Percentiles rank a stretch among this genome's conserved stretches.
phyloP scores from a whole-genome alignment of 2,888 invertebrate species.

The Lamellibrachia columna region DNA sequence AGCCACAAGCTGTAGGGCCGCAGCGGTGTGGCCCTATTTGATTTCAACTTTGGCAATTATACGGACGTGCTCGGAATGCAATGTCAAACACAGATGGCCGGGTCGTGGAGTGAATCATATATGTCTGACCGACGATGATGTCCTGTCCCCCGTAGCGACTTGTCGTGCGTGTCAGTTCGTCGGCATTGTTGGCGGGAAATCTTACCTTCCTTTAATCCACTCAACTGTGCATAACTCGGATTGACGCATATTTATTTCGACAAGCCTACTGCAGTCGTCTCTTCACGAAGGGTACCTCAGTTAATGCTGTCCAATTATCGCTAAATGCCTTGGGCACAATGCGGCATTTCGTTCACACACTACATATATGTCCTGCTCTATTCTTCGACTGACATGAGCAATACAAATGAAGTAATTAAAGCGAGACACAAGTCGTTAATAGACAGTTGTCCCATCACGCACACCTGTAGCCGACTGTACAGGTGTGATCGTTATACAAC shows the following conservation, averaged over 20 bases:
- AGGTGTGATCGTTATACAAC: neutral
- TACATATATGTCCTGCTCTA: neutral
- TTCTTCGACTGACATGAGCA: neutral
- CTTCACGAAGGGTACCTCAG: neutral
- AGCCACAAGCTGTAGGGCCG: neutral
- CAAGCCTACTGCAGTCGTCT: neutral
- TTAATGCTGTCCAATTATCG: neutral
- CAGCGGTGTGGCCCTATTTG: neutral
- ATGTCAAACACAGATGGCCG: neutral
- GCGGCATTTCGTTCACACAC: neutral
- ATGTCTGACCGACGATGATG: neutral
- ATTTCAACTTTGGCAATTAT: conserved; percentile 11
- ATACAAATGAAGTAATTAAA: neutral
- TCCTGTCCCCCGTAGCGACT: neutral
- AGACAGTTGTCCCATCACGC: neutral
- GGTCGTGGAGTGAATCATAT: neutral
- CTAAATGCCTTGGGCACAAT: neutral
- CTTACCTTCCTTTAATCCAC: neutral
- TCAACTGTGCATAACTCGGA: neutral
- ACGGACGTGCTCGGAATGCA: neutral
- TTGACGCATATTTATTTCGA: conserved; percentile 6
- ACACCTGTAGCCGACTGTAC: neutral
- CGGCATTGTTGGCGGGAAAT: neutral
- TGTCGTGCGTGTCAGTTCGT: neutral
- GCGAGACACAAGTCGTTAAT: neutral